Percentiles rank a stretch among this genome's conserved stretches.
Evolutionary conservation across 1,140 invertebrate genomes (phyloP).

Genomic region (Micrasema minimum): DNA sequence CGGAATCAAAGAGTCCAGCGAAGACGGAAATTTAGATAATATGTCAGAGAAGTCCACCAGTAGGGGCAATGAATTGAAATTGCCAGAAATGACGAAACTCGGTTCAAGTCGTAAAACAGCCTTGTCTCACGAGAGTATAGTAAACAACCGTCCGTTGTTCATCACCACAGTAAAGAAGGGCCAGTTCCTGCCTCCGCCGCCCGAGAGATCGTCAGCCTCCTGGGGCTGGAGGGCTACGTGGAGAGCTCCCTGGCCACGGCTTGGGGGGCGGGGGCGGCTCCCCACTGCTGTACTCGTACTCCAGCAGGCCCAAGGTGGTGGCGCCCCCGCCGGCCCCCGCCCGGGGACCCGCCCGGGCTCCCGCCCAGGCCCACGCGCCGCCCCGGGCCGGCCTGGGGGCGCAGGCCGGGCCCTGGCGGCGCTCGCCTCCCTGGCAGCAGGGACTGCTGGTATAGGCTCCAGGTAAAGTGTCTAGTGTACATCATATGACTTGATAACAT

Average conservation of each 20-base stretch:
- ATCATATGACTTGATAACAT: not conserved
- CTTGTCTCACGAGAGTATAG: slow-evolving; percentile 43
- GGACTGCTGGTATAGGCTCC: slow-evolving; percentile 39
- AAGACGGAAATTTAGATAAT: slow-evolving; percentile 24
- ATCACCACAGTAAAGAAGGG: slow-evolving; percentile 82
- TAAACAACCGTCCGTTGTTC: slow-evolving; percentile 69
- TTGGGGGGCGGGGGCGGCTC: slow-evolving; percentile 56
- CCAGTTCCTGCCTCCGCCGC: slow-evolving; percentile 80
- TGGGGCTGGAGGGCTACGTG: slow-evolving; percentile 66
- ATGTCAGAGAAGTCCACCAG: slow-evolving; percentile 43
- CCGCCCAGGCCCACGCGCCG: not conserved
- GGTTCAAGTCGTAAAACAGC: slow-evolving; percentile 42
- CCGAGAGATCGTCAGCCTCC: slow-evolving; percentile 74
- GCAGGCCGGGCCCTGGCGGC: slow-evolving; percentile 41
- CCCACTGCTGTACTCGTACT: slow-evolving; percentile 69
- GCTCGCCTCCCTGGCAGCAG: slow-evolving; percentile 42
- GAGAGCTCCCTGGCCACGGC: slow-evolving; percentile 57
- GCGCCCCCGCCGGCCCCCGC: slow-evolving; percentile 30
- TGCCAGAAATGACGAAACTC: slow-evolving; percentile 35
- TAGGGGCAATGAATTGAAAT: slow-evolving; percentile 52
- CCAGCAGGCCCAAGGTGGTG: slow-evolving; percentile 69
- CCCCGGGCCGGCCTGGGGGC: slow-evolving; percentile 1
- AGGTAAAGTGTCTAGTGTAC: slow-evolving; percentile 21
- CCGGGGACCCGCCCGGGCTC: not conserved
- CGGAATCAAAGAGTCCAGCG: slow-evolving; percentile 21